phyloP scores from a whole-genome alignment of 2,888 invertebrate genomes.

The Aphidoletes aphidimyza region DNA sequence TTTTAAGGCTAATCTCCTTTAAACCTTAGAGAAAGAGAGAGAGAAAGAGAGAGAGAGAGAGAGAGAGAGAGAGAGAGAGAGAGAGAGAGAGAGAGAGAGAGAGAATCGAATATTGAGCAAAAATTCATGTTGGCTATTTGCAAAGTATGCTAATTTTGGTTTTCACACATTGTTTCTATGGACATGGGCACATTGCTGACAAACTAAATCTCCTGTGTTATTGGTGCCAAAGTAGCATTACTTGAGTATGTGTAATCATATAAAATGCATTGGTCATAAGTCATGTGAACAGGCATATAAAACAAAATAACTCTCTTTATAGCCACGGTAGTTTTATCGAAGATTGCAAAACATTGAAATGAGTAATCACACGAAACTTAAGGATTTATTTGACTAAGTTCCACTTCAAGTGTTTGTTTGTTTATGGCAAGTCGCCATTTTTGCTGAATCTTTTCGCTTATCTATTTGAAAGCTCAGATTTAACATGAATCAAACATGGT shows the following conservation, averaged over 20 bases:
- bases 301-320: background rate
- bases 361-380: too few relatives aligned
- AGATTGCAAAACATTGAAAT: too few relatives aligned
- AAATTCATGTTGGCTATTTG: background rate
- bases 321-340: too few relatives aligned
- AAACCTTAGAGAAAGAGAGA: background rate
- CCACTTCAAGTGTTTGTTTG: too few relatives aligned
- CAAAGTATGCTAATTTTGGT: background rate
- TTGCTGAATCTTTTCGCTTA: too few relatives aligned
- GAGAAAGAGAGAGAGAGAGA: too few relatives aligned
- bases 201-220: background rate
- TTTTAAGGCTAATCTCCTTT: background rate
- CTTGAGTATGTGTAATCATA: background rate
- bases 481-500: background rate
- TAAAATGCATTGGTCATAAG: conserved; percentile 18
- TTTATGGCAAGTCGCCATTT: too few relatives aligned
- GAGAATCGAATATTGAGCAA: background rate
- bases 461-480: background rate
- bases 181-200: background rate
- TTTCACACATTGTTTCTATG: background rate
- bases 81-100: too few relatives aligned
- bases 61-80: too few relatives aligned
- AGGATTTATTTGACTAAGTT: too few relatives aligned
- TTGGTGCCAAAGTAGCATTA: background rate
- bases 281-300: background rate